phyloP scores from a whole-genome alignment of 1,140 invertebrate genomes.

The Lethocerus indicus region DNA sequence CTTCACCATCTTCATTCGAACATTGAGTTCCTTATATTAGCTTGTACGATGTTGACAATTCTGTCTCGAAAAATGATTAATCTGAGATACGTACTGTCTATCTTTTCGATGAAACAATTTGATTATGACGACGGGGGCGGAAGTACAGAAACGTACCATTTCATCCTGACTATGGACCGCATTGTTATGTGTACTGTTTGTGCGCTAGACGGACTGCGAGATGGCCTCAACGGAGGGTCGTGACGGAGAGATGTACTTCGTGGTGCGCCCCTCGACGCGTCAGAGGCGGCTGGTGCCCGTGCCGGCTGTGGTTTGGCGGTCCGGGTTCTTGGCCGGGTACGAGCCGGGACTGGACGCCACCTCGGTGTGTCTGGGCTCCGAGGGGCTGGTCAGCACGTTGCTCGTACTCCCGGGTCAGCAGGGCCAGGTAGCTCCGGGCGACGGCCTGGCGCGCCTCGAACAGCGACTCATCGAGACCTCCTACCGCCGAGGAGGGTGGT shows the following conservation, averaged over 20 bases:
- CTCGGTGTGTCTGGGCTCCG: slow-evolving; percentile 46
- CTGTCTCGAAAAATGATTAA: no score
- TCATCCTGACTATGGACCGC: no score
- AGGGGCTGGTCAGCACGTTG: slow-evolving; percentile 54
- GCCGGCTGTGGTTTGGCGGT: slow-evolving; percentile 58
- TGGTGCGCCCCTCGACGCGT: slow-evolving; percentile 55
- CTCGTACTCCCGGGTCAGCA: slow-evolving; percentile 64
- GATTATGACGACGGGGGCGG: no score
- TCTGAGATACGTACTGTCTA: no score
- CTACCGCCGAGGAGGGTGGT: slow-evolving; percentile 49
- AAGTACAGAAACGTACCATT: no score
- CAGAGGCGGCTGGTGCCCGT: slow-evolving; percentile 62
- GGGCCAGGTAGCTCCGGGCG: slow-evolving; percentile 48
- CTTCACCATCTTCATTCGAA: no score
- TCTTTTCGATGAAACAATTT: no score
- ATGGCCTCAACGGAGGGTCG: slow-evolving; percentile 46
- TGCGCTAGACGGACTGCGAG: slow-evolving; percentile 58
- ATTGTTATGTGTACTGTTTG: no score
- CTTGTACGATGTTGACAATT: no score
- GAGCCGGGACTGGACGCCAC: slow-evolving; percentile 67
- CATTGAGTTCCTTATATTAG: no score
- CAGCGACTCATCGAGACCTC: slow-evolving; percentile 42
- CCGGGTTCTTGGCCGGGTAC: slow-evolving; percentile 59
- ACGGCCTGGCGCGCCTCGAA: slow-evolving; percentile 53
- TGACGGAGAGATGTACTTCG: slow-evolving; percentile 70